Base-by-base conservation (phyloP, 2,113 vertebrate species). In the Engraulis encrasicolus region DNA sequence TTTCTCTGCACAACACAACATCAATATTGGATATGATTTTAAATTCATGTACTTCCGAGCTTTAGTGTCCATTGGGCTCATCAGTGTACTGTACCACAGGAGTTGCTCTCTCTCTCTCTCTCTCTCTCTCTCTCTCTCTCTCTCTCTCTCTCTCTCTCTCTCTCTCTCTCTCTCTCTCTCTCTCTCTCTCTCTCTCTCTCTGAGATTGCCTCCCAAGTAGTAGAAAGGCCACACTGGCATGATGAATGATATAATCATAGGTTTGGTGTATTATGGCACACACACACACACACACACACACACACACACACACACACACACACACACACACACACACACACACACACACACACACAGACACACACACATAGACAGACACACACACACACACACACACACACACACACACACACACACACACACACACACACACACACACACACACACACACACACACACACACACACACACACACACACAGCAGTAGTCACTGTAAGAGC, bases 221-320 rank as follows among this genome's bases (percentile, higher is more conserved):
- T 66, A 31, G 3, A 45, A 9, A 14, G 58, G 54, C 31, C 58
- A 66, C 31, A 66, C 31, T 66, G 58, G 27, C 58, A 15, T 66
- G 58, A 66, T 66, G n/a, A 66, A 66, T 66, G 58, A 66, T 31
- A 66, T 66, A 66, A 66, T 66, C 58, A 31, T 66, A 66, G 58
- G 58, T 66, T 66, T 66, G 3, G 23, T 66, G 27, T 58, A 7
- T 58, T 20, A 61, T n/a, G 2, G 50, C 50, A 40, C 48, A 5
- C 27, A 36, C 23, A 48, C 52, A 48, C 23, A 37, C 74, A 83
- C 9, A 78, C 83, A 50, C 40, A n/a, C 31, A 81, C 18, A 20
- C 80, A 81, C 40, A 54, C 80, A 54, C 37, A 37, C 80, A 61
- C 40, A 36, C 50, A 81, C 40, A 61, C 50, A 45, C 19, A 81